Conservation (phyloP, 2,888 invertebrate species). For the Orchestes rusci region DNA sequence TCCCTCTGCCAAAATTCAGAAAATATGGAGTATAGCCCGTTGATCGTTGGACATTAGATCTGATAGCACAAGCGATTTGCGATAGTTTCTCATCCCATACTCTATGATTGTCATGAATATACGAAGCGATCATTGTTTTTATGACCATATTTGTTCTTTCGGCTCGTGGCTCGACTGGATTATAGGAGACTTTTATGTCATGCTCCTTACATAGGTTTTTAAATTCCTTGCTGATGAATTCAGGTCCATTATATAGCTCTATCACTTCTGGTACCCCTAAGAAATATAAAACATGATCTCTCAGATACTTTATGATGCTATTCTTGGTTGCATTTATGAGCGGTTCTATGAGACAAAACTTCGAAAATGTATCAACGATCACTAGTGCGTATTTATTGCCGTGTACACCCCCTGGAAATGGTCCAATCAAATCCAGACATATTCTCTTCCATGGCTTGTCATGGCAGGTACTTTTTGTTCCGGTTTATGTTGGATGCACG, state of each 20-base stretch:
- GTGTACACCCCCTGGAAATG: too few species aligned
- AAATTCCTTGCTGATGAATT: conserved; percentile 9
- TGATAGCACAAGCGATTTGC: conserved; percentile 30
- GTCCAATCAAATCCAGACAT: too few species aligned
- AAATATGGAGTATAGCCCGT: conserved; percentile 21
- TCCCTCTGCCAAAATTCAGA: too few species aligned
- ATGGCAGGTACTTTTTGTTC: conserved; percentile 20
- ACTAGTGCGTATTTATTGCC: too few species aligned
- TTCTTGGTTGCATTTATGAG: too few species aligned
- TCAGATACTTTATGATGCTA: too few species aligned
- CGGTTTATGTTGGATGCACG: conserved; percentile 26
- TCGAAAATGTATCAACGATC: too few species aligned
- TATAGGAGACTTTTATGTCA: conserved; percentile 24
- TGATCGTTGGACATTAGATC: conserved; percentile 28
- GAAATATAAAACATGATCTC: too few species aligned
- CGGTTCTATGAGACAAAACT: too few species aligned
- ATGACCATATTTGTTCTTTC: conserved; percentile 35
- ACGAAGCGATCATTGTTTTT: conserved; percentile 35
- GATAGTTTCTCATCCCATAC: conserved; percentile 24
- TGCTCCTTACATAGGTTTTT: conserved; percentile 14
- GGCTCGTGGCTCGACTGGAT: conserved; percentile 19
- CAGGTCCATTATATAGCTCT: conserved; percentile 32
- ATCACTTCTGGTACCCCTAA: too few species aligned
- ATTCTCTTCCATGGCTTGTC: conserved; percentile 30
- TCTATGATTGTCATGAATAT: conserved; percentile 31